Base-by-base conservation (phyloP, 2,113 vertebrate species). In the Cepphus grylle region DNA sequence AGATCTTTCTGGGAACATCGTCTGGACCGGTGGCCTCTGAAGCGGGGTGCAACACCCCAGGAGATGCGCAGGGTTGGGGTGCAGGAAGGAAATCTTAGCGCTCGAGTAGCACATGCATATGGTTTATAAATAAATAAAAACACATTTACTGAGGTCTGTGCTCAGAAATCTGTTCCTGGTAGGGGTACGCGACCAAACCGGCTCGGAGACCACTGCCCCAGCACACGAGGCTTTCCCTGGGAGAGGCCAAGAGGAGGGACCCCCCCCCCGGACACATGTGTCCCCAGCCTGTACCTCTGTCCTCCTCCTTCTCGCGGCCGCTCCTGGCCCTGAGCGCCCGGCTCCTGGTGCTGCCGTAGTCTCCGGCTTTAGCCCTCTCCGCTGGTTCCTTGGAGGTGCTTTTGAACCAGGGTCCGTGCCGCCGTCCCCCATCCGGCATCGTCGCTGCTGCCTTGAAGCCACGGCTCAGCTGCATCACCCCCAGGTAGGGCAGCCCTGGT, bases 221-320 rank as follows among this genome's bases (percentile, higher is more conserved):
- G 11, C 0, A 1, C 36, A 1, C 0, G 2, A 34, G 27, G 5
- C 32, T 22, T 43, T 22, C 42, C 43, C 22, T 1, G 4, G 26
- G 26, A 58, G 30, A 67, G 6, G 3, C 36, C 42, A 40, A 61
- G 30, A 73, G 12, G 5, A 47, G 25, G 1, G 5, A 43, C 4
- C 36, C 49, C 11, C 9, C 0, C 40, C 22, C 40, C 1, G 0
- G 5, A 3, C 2, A 0, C 1, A 0, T 1, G 1, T 20, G 3
- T 27, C 52, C 69, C 45, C 69, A 55, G 1, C 47, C 18, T 98
- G 98, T 98, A 99, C 99, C 99, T 99, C 98, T 98, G 58, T 98
- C 99, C 49, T 99, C 99, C 40, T 99, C 99, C 79, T 98, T 96
- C 83, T 99, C 99, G 15, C 98, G 98, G 87, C 97, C 86, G 20